phyloP scores from a whole-genome alignment of 1,140 invertebrate genomes.

The Cyclargus thomasi region DNA sequence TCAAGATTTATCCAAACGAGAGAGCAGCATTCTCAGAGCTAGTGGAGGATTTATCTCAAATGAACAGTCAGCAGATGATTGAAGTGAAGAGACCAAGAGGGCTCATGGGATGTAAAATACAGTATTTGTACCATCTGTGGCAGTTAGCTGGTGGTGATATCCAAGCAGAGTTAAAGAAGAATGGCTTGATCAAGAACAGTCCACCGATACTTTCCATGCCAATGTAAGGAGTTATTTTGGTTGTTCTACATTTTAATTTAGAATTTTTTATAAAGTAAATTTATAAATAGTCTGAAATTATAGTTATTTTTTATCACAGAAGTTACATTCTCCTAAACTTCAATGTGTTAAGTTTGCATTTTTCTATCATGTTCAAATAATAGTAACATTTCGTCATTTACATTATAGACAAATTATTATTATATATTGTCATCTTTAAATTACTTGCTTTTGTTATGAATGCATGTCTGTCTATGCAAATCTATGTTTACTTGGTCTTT shows the following conservation, averaged over 20 bases:
- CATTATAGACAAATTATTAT: too few species aligned
- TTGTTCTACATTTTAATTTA: background rate
- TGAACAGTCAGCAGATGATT: constrained; percentile 43
- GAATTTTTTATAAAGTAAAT: too few species aligned
- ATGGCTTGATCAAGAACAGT: constrained; percentile 89
- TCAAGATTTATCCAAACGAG: constrained; percentile 79
- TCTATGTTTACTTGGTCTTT: too few species aligned
- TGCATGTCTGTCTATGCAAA: too few species aligned
- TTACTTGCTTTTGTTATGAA: too few species aligned
- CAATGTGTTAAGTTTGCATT: too few species aligned
- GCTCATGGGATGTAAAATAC: constrained; percentile 79
- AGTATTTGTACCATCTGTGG: constrained; percentile 96
- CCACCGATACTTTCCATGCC: constrained; percentile 87
- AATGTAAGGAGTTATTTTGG: constrained; percentile 73
- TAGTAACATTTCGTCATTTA: too few species aligned
- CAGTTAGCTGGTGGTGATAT: constrained; percentile 96
- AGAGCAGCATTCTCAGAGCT: constrained; percentile 77
- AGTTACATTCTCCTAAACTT: too few species aligned
- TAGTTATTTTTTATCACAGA: too few species aligned
- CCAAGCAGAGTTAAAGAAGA: constrained; percentile 90
- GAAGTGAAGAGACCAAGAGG: constrained; percentile 65
- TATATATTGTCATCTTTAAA: too few species aligned
- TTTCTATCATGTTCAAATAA: too few species aligned
- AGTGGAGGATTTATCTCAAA: constrained; percentile 72
- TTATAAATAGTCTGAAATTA: too few species aligned